These are phyloP conservation scores for Bagarius yarrelli DNA, from an alignment of 2,113 vertebrate genomes.

Conservation along the genomic window DNA sequence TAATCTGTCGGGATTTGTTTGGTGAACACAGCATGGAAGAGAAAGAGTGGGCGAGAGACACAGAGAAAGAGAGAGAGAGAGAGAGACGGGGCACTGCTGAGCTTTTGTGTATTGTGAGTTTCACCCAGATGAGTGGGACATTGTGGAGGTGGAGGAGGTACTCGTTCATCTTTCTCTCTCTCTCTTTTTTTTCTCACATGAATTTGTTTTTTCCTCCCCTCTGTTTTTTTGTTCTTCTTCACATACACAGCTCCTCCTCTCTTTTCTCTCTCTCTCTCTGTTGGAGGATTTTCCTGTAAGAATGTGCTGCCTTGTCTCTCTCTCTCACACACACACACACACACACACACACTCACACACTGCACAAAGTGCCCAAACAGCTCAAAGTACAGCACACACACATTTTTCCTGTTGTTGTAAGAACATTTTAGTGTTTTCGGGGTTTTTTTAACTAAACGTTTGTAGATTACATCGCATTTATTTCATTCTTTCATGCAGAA, in stretches of 20 bases:
- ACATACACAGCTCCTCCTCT: constrained; percentile 46
- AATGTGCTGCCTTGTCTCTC: constrained; percentile 59
- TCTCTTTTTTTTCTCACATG: constrained; percentile 1
- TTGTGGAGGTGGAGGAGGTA: not conserved
- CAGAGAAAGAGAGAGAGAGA: not conserved
- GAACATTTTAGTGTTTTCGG: not conserved
- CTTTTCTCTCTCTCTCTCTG: constrained; percentile 22
- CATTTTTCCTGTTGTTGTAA: not conserved
- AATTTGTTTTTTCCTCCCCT: constrained; percentile 40
- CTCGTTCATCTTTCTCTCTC: not conserved
- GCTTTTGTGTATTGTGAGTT: constrained; percentile 21
- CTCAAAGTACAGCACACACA: constrained; percentile 1
- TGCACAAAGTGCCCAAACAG: constrained; percentile 1
- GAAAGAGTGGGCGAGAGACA: not conserved
- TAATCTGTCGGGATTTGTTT: constrained; percentile 36
- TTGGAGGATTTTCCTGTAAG: constrained; percentile 70
- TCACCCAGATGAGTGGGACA: constrained; percentile 48
- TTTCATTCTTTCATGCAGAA: no score
- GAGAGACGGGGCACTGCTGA: not conserved
- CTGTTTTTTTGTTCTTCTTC: constrained; percentile 17
- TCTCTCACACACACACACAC: not conserved
- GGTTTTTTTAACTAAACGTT: not conserved
- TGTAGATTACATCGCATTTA: no score
- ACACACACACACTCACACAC: constrained; percentile 46
- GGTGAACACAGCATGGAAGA: not conserved